A percentile compares a stretch with the other conserved stretches of the same genome.
Evolutionary conservation across 2,113 vertebrate species (phyloP).

Genomic region (Bos taurus): ARS-UCD2.0 NC_037330.1:81744001-81744500

Average conservation of each 20-base stretch:
- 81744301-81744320: background rate
- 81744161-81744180: background rate
- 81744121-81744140: background rate
- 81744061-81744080: background rate
- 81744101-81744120: background rate
- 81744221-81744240: background rate
- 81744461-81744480: constrained; percentile 70
- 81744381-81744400: constrained; percentile 30
- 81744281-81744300: background rate
- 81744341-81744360: background rate
- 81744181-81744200: background rate
- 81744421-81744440: constrained; percentile 41
- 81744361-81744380: constrained; percentile 37
- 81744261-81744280: background rate
- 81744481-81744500: constrained; percentile 42
- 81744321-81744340: background rate
- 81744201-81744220: background rate
- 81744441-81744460: constrained; percentile 60
- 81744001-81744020: background rate
- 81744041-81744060: background rate
- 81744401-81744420: constrained; percentile 18
- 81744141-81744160: background rate
- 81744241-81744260: background rate
- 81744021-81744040: background rate
- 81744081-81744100: background rate